Percentiles rank a stretch among this genome's conserved stretches.
phyloP scores from a whole-genome alignment of 1,140 invertebrate genomes.

The Microplitis mediator region DNA sequence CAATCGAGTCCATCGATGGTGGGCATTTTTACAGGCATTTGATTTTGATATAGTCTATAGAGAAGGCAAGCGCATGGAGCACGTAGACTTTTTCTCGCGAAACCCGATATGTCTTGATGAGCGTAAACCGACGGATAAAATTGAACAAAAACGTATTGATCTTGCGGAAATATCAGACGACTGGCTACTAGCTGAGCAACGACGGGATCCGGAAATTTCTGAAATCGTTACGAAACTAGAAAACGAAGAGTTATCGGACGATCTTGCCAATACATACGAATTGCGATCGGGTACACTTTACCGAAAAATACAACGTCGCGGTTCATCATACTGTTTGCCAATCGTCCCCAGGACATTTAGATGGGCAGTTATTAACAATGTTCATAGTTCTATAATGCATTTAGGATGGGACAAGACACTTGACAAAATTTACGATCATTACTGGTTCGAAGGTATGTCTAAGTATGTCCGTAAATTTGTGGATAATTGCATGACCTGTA shows the following conservation, averaged over 20 bases:
- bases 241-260: constrained; percentile 26
- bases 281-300: constrained; percentile 34
- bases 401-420: no score
- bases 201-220: constrained; percentile 26
- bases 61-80: constrained; percentile 27
- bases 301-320: constrained; percentile 35
- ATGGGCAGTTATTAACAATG: no score
- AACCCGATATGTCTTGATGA: constrained; percentile 9
- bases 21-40: constrained; percentile 44
- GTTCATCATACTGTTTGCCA: constrained; percentile 38
- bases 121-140: background rate
- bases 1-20: no score
- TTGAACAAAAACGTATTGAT: background rate
- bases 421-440: constrained; percentile 32
- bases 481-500: constrained; percentile 38
- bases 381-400: no score
- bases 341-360: background rate
- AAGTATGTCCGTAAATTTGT: constrained; percentile 37
- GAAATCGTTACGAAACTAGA: constrained; percentile 22
- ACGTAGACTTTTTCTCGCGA: constrained; percentile 29
- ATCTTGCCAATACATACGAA: constrained; percentile 38
- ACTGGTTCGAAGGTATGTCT: constrained; percentile 41
- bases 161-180: constrained; percentile 28
- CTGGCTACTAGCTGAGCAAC: constrained; percentile 37
- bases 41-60: constrained; percentile 36